Base-by-base conservation (phyloP, 2,888 invertebrate genomes). In the Disparrhopalites patrizii region DNA sequence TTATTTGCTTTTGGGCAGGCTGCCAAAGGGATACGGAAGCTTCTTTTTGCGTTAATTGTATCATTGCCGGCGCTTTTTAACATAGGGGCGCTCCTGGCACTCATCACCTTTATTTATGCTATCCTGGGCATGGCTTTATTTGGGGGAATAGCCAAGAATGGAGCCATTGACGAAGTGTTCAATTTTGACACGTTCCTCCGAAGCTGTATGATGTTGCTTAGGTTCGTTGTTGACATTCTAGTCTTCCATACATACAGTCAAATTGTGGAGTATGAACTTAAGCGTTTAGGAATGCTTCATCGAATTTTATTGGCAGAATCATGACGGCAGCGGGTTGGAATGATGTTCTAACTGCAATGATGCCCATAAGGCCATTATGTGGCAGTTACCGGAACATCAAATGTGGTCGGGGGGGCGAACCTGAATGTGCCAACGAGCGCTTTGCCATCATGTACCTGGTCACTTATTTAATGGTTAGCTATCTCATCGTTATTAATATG, bases 301-400 rank as follows among this genome's bases (percentile, higher is more conserved):
- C n/a, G n/a, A n/a, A n/a, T n/a, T n/a, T n/a, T n/a, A n/a, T n/a
- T n/a, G n/a, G n/a, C 77, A 87, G 90, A 76, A 83, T 96, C 75
- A 93, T 95, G 85, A 96, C 95, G 30, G 93, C 95, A 70, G 96
- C 95, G 20, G 95, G 95, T 51, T 96, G 96, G 96, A 96, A 96
- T 80, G 95, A 96, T 79, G 91, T 96, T 25, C 82, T 96, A 62
- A 93, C 93, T 79, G 91, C 94, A 0, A 82, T 96, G 70, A 91
- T 95, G 89, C 33, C 13, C 2, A 69, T 66, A 3, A 60, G 66
- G 8, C 66, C 73, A 1, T 63, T 62, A 2, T 75, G 75, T 65
- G 75, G 74, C 10, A 33, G 55, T 2, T 75, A 73, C 55, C 66
- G 74, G 13, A 72, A 70, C 38, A 69, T 75, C 18, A 15, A 66